Conservation (phyloP, 2,888 invertebrate species). For the Limenitis camilla region DNA sequence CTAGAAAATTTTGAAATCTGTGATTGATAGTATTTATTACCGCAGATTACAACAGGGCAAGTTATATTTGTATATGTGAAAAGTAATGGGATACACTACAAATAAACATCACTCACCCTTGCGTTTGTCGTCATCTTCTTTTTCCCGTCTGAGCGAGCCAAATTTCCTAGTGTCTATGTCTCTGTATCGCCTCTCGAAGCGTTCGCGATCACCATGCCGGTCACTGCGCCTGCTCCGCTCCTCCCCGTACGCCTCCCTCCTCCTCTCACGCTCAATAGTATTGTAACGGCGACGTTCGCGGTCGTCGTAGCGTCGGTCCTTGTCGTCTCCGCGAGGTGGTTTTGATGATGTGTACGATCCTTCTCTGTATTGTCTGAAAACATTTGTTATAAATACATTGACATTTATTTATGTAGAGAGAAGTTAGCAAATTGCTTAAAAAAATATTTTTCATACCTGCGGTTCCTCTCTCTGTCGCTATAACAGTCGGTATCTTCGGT, state of each 20-base stretch:
- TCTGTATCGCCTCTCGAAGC: conserved; percentile 36
- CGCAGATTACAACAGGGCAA: too few relatives aligned
- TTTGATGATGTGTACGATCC: conserved; percentile 63
- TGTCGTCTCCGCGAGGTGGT: conserved; percentile 59
- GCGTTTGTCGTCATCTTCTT: conserved; percentile 48
- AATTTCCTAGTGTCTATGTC: conserved; percentile 56
- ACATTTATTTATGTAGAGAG: background rate
- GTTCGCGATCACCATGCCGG: conserved; percentile 36
- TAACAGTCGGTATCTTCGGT: conserved; percentile 80
- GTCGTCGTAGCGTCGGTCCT: conserved; percentile 49
- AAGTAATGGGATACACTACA: background rate
- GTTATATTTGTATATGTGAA: background rate
- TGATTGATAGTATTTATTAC: too few relatives aligned
- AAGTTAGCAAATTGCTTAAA: background rate
- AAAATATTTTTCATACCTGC: conserved; percentile 42
- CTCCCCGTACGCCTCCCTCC: conserved; percentile 14
- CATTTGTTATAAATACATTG: background rate
- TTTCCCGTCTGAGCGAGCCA: conserved; percentile 45
- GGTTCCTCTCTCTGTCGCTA: conserved; percentile 77
- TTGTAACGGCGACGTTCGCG: conserved; percentile 35
- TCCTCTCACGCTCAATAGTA: conserved; percentile 37
- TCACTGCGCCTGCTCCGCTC: conserved; percentile 25
- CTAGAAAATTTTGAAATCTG: too few relatives aligned
- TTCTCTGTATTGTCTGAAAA: conserved; percentile 64
- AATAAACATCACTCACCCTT: conserved; percentile 36